Conservation (phyloP, 92 coral and sea anemone genomes). For the Porites cylindrica region DNA sequence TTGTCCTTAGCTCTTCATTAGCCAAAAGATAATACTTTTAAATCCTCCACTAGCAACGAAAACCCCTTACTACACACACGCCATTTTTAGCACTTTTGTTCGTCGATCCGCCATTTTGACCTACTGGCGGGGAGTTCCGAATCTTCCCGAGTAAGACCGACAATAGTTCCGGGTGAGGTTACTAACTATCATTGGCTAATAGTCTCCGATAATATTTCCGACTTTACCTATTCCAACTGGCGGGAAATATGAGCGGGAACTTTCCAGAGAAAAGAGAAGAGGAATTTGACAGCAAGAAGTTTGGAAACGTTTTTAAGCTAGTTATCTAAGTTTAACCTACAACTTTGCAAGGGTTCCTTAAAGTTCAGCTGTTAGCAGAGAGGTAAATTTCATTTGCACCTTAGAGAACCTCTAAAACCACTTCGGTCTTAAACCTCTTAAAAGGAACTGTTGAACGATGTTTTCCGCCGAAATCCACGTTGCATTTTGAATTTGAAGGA, state of each 20-base stretch:
- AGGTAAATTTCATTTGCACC: too few relatives aligned
- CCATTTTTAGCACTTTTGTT: not conserved
- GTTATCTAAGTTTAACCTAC: too few relatives aligned
- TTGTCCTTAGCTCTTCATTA: not conserved
- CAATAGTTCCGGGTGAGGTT: not conserved
- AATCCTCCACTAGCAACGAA: not conserved
- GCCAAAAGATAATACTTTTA: not conserved
- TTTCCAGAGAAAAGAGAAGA: constrained; percentile 6
- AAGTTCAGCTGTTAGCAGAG: not conserved
- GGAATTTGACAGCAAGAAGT: constrained; percentile 16
- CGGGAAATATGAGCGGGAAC: constrained; percentile 44
- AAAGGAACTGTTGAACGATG: too few relatives aligned
- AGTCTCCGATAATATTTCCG: not conserved
- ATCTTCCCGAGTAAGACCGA: not conserved
- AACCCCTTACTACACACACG: not conserved
- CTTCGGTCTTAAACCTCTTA: too few relatives aligned
- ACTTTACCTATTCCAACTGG: not conserved
- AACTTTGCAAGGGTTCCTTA: not conserved
- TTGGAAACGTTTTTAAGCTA: not conserved
- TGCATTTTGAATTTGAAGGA: too few relatives aligned
- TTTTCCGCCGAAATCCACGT: too few relatives aligned
- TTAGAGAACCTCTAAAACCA: too few relatives aligned
- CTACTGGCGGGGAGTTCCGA: constrained; percentile 3
- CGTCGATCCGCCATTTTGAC: not conserved
- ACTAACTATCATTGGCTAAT: not conserved